Conservation (phyloP, 2,888 invertebrate species). For the Chloromyia formosa region DNA sequence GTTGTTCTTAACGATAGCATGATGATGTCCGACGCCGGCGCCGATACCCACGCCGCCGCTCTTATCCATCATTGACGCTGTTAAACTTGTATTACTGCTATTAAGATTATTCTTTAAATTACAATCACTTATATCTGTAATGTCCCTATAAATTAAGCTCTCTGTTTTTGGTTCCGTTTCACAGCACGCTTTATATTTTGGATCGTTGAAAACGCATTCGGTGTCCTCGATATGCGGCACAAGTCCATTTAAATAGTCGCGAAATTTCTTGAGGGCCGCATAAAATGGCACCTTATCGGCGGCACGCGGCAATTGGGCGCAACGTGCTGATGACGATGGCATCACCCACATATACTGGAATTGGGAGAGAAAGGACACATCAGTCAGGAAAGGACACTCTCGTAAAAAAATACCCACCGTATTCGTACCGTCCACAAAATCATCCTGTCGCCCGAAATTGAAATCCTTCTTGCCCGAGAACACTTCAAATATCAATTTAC, state of each 20-base stretch:
- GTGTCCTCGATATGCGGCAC: slow-evolving; percentile 85
- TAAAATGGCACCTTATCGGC: slow-evolving; percentile 99
- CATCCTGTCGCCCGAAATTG: slow-evolving; percentile 94
- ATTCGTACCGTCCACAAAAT: slow-evolving; percentile 90
- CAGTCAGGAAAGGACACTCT: too few species aligned
- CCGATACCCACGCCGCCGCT: slow-evolving; percentile 48
- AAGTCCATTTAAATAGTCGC: slow-evolving; percentile 91
- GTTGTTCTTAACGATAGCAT: too few species aligned
- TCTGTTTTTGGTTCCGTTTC: slow-evolving; percentile 66
- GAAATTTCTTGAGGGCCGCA: slow-evolving; percentile 92
- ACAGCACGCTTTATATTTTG: slow-evolving; percentile 72
- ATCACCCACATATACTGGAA: slow-evolving; percentile 97
- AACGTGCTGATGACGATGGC: slow-evolving; percentile 97
- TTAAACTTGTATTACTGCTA: not conserved
- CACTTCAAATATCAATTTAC: slow-evolving; percentile 98
- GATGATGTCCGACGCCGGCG: slow-evolving; percentile 48
- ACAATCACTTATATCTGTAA: slow-evolving; percentile 51
- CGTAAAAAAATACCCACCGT: slow-evolving; percentile 78
- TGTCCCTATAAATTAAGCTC: slow-evolving; percentile 47
- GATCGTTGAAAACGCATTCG: slow-evolving; percentile 85
- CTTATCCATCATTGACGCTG: slow-evolving; percentile 9
- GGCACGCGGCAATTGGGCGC: slow-evolving; percentile 96
- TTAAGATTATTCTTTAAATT: slow-evolving; percentile 47
- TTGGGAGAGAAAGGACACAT: too few species aligned
- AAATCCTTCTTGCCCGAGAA: slow-evolving; percentile 98